These are phyloP conservation scores for Bibio marci DNA, from an alignment of 2,888 invertebrate genomes.

Conservation along the genomic window DNA sequence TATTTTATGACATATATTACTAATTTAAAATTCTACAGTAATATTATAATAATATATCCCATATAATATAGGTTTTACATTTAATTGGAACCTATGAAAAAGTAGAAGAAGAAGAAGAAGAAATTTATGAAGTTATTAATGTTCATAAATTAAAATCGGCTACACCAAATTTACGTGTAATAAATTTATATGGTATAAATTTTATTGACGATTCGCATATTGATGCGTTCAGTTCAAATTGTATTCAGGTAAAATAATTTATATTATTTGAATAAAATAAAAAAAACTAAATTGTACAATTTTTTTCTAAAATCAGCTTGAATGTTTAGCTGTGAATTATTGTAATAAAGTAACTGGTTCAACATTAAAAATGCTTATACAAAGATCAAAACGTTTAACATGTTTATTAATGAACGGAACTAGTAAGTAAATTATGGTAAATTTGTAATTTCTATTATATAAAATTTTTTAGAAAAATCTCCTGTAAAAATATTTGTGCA, in stretches of 20 bases:
- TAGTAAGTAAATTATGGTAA: slow-evolving; percentile 38
- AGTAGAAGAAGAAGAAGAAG: slow-evolving; percentile 96
- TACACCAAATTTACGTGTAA: slow-evolving; percentile 91
- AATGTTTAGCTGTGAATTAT: slow-evolving; percentile 92
- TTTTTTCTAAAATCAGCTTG: slow-evolving; percentile 40
- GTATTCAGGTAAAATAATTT: slow-evolving; percentile 54
- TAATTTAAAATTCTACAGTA: no score
- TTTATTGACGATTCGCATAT: slow-evolving; percentile 98
- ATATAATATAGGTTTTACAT: slow-evolving; percentile 49
- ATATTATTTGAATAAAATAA: no score
- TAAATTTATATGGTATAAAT: slow-evolving; percentile 96
- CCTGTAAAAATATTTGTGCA: background rate
- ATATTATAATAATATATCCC: no score
- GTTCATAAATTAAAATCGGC: slow-evolving; percentile 97
- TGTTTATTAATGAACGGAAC: slow-evolving; percentile 95
- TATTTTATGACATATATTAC: no score
- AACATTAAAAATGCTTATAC: slow-evolving; percentile 84
- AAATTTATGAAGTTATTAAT: slow-evolving; percentile 98
- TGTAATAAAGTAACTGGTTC: slow-evolving; percentile 95
- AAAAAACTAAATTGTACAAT: background rate
- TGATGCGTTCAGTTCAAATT: slow-evolving; percentile 92
- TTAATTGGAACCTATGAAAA: slow-evolving; percentile 96
- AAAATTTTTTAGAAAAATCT: background rate
- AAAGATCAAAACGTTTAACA: slow-evolving; percentile 78
- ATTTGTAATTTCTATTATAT: background rate